Percentiles rank a stretch among this genome's conserved stretches.
phyloP scores from a whole-genome alignment of 2,888 invertebrate genomes.

The Phaonia tiefii region DNA sequence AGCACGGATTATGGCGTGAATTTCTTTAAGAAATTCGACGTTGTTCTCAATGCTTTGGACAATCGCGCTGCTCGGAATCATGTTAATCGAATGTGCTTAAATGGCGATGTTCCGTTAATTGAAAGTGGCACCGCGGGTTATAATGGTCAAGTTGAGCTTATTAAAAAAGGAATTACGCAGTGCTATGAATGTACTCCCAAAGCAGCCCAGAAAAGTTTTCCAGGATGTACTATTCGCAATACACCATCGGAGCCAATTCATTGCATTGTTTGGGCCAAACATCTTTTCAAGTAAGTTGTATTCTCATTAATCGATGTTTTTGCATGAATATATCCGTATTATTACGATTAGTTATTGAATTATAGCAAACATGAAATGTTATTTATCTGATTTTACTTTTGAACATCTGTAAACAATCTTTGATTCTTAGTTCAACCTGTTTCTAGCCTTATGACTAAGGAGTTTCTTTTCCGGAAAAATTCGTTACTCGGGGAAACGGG shows the following conservation, averaged over 20 bases:
- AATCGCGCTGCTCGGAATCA: slow-evolving; percentile 98
- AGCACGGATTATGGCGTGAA: slow-evolving; percentile 93
- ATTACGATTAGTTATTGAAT: no score
- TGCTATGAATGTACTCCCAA: slow-evolving; percentile 99
- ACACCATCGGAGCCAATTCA: slow-evolving; percentile 99
- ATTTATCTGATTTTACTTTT: no score
- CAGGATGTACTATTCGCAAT: slow-evolving; percentile 99
- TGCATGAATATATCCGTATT: no score
- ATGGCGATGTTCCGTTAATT: slow-evolving; percentile 95
- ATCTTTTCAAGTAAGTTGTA: slow-evolving; percentile 94
- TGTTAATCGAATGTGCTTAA: slow-evolving; percentile 99
- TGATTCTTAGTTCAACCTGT: no score
- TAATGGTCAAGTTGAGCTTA: slow-evolving; percentile 95
- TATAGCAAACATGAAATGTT: no score
- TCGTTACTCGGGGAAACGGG: no score
- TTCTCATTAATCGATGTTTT: no score
- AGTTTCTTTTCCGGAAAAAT: no score
- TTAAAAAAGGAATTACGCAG: slow-evolving; percentile 92
- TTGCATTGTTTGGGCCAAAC: slow-evolving; percentile 99
- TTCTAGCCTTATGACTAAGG: no score
- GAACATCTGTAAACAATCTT: no score
- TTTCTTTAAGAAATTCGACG: slow-evolving; percentile 94
- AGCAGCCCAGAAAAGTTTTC: slow-evolving; percentile 94
- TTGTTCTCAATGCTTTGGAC: slow-evolving; percentile 98
- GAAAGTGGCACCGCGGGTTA: slow-evolving; percentile 99